Evolutionary conservation across 1,140 invertebrate genomes (phyloP).

Genomic region (Brachystomella parvula): DNA sequence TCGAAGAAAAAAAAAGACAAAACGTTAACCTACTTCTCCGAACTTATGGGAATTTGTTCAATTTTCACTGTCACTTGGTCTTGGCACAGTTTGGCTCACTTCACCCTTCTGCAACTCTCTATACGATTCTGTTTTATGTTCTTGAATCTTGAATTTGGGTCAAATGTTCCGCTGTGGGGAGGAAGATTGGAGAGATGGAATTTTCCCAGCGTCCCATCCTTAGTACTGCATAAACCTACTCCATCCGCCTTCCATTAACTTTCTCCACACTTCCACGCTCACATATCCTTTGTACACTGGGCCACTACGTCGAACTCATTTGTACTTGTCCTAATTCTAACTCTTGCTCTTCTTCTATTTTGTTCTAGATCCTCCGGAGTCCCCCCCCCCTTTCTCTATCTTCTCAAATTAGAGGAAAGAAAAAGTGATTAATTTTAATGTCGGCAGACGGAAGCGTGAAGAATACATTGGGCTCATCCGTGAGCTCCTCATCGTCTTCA

Average conservation of each 20-base stretch:
- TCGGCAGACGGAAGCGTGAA: conserved; percentile 1
- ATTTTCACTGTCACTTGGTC: background rate
- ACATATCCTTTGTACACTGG: background rate
- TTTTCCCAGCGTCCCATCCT: background rate
- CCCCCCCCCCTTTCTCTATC: no score
- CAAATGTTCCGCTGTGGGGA: background rate
- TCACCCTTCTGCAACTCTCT: background rate
- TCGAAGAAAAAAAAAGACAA: background rate
- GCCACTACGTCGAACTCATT: background rate
- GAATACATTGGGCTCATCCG: conserved; percentile 6
- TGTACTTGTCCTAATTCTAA: background rate
- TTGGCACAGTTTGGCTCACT: background rate
- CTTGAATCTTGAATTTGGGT: background rate
- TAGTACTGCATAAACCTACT: background rate
- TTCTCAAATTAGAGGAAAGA: no score
- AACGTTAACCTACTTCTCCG: conserved; percentile 1
- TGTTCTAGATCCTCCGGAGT: background rate
- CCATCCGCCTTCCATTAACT: background rate
- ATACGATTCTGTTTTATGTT: background rate
- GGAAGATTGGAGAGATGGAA: background rate
- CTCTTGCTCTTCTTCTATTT: background rate
- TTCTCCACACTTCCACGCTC: background rate
- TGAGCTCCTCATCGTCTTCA: background rate
- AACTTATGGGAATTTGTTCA: background rate
- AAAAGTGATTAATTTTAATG: background rate